Conservation (phyloP, 2,888 invertebrate genomes). For the Apotomis betuletana region DNA sequence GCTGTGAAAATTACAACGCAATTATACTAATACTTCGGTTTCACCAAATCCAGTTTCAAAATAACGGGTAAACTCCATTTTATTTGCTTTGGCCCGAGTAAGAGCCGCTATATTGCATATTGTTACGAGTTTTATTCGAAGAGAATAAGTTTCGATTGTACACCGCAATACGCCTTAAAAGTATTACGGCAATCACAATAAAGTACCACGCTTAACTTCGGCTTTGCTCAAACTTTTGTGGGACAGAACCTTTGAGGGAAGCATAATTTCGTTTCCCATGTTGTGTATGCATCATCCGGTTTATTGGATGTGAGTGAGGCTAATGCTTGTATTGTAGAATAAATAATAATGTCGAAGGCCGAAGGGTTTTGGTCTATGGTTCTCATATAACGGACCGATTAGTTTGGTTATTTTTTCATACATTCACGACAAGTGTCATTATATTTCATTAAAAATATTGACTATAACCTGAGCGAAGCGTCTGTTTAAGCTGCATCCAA, state of each 20-base stretch:
- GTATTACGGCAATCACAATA: conserved; percentile 71
- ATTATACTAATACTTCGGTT: conserved; percentile 43
- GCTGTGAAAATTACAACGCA: conserved; percentile 34
- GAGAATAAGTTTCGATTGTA: conserved; percentile 69
- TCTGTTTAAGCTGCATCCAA: too few species aligned
- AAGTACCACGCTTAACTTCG: conserved; percentile 62
- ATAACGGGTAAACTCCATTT: conserved; percentile 47
- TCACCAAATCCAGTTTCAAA: conserved; percentile 42
- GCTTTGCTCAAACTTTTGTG: conserved; percentile 51
- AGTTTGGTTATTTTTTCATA: too few species aligned
- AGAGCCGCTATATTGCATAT: conserved; percentile 60
- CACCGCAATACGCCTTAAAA: conserved; percentile 68
- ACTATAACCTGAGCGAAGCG: too few species aligned
- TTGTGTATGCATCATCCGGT: conserved; percentile 34
- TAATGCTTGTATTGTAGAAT: conserved; percentile 14
- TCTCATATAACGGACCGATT: background rate
- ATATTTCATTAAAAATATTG: too few species aligned
- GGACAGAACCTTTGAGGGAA: conserved; percentile 44
- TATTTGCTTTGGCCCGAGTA: conserved; percentile 48
- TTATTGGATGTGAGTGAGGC: conserved; percentile 24
- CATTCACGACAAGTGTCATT: too few species aligned
- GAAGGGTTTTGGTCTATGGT: background rate
- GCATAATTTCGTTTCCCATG: conserved; percentile 40
- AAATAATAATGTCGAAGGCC: conserved; percentile 2
- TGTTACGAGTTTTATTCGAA: conserved; percentile 67